Percentiles rank a stretch among this genome's conserved stretches.
Evolutionary conservation across 2,888 invertebrate genomes (phyloP).

Genomic region (Chelonus formosanus): DNA sequence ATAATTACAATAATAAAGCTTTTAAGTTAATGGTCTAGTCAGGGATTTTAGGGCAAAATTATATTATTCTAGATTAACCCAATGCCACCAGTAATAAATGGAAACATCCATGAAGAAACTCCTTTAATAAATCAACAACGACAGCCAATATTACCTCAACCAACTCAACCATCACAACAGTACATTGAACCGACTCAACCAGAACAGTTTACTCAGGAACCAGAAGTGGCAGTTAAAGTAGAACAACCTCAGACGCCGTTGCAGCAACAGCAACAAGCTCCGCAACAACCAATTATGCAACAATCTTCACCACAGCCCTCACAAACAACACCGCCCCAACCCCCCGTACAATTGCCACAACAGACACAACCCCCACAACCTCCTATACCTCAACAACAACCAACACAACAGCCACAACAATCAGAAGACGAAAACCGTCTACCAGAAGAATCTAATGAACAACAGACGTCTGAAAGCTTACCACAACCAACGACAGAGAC

Average conservation of each 20-base stretch:
- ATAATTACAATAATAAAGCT: no score
- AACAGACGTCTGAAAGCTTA: conserved; percentile 55
- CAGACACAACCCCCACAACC: conserved; percentile 18
- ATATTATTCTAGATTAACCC: conserved; percentile 52
- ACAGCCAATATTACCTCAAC: conserved; percentile 50
- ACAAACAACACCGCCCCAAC: conserved; percentile 4
- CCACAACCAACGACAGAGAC: conserved; percentile 52
- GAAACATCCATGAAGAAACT: conserved; percentile 62
- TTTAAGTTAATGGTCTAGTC: no score
- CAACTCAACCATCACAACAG: conserved; percentile 47
- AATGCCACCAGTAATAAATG: conserved; percentile 60
- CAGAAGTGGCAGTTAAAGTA: conserved; percentile 50
- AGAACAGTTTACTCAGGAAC: conserved; percentile 59
- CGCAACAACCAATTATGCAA: conserved; percentile 1
- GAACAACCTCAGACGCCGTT: neutral
- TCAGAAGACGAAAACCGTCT: conserved; percentile 55
- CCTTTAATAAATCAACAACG: conserved; percentile 57
- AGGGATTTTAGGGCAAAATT: neutral
- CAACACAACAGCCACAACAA: conserved; percentile 46
- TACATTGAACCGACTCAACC: conserved; percentile 53
- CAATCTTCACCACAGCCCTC: conserved; percentile 23
- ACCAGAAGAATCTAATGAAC: conserved; percentile 57
- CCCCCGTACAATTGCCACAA: neutral
- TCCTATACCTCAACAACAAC: conserved; percentile 7
- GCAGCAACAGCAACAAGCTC: neutral